Base-by-base conservation (phyloP, 2,888 invertebrate species). In the Ligdia adustata region DNA sequence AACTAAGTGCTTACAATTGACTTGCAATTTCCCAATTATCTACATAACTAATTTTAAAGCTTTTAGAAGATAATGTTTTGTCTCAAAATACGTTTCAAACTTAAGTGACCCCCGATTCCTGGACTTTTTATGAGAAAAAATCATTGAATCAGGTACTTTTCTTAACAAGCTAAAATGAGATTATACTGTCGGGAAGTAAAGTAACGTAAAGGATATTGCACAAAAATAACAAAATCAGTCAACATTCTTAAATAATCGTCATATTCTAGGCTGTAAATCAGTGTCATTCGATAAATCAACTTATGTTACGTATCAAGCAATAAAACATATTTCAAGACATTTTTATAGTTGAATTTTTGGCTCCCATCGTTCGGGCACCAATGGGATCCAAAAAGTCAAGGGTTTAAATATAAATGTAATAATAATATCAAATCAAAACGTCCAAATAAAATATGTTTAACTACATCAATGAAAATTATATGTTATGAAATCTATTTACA, bases 41-140 rank as follows among this genome's bases (percentile, higher is more conserved):
- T 4, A 18, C 11, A 27, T 18, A 18, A 16, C 16, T 15, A 15
- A n/a, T n/a, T n/a, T n/a, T 26, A 1, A 9, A 4, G 13, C 26
- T 2, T 9, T 14, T 9, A 11, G 1, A 20, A 9, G 7, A 2
- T 4, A 1, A 22, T 34, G 24, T 37, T 40, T 51, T 55, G 40
- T 50, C 27, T 40, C 22, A 43, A 35, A 47, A 35, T 40, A 47
- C 35, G 38, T 27, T 52, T 48, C 26, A 31, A 52, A 50, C 43
- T 29, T 57, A 42, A 43, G 24, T 53, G 29, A 55, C 82, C 45
- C 85, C 82, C 77, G 68, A 81, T 80, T 88, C 69, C 55, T 84
- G 72, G 83, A 81, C 69, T 84, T 89, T 88, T 88, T 84, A 66
- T 64, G 4, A 14, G 57, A 77, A 85, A 88, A 89, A 85, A 79